Conservation (phyloP, 1,140 invertebrate genomes). For the Lycorma delicatula region DNA sequence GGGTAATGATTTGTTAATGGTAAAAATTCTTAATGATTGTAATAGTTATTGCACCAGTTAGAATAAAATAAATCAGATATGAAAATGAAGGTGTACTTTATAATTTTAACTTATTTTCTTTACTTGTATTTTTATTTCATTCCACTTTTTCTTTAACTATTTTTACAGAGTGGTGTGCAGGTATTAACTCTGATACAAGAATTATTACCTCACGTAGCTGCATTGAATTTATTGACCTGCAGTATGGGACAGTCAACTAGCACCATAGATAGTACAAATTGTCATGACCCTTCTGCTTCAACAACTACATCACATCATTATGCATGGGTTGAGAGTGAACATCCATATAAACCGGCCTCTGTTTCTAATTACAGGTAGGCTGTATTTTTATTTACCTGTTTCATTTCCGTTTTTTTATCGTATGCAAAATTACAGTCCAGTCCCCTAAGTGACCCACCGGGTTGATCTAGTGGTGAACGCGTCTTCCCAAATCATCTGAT, state of each 20-base stretch:
- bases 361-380: conserved; percentile 73
- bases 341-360: conserved; percentile 88
- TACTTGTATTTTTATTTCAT: too few species aligned
- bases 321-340: conserved; percentile 89
- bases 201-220: conserved; percentile 79
- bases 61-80: conserved; percentile 4
- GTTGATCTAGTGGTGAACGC: too few species aligned
- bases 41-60: conserved; percentile 11
- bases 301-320: conserved; percentile 75
- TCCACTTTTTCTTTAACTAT: too few species aligned
- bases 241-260: conserved; percentile 23
- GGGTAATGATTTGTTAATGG: too few species aligned
- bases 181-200: conserved; percentile 84
- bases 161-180: conserved; percentile 73
- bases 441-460: too few species aligned
- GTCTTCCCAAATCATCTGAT: too few species aligned
- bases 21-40: too few species aligned
- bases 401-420: too few species aligned
- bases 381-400: too few species aligned
- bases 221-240: conserved; percentile 62
- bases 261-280: conserved; percentile 10
- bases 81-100: neutral
- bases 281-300: conserved; percentile 8
- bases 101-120: too few species aligned
- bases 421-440: too few species aligned